Evolutionary conservation across 2,888 invertebrate genomes (phyloP).

Genomic region (Idaea aversata): DNA sequence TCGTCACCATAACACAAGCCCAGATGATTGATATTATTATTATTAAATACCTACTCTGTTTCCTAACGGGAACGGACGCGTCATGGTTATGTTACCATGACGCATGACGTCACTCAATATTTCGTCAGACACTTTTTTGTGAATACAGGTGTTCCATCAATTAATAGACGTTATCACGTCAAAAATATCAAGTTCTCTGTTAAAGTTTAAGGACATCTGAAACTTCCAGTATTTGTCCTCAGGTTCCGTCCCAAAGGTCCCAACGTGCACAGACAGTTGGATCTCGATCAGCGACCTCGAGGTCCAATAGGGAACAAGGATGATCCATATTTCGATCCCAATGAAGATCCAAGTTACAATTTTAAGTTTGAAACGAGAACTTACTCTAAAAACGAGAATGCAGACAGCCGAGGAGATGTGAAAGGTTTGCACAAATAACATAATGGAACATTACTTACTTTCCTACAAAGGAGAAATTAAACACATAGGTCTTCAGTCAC

Average conservation of each 20-base stretch:
- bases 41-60: no score
- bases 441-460: neutral
- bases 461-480: neutral
- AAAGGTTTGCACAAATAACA: constrained; percentile 61
- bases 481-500: no score
- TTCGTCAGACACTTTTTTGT: no score
- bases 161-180: no score
- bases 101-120: no score
- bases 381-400: constrained; percentile 84
- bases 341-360: constrained; percentile 87
- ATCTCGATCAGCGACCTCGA: constrained; percentile 84
- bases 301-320: constrained; percentile 84
- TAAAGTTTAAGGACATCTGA: neutral
- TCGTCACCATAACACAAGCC: no score
- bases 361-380: constrained; percentile 85
- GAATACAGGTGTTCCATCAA: no score
- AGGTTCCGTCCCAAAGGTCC: constrained; percentile 89
- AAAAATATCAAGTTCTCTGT: no score
- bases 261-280: constrained; percentile 85
- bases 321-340: constrained; percentile 87
- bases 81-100: no score
- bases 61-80: no score
- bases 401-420: constrained; percentile 82
- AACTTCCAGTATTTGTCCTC: constrained; percentile 11
- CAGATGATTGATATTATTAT: no score